Percentiles rank a stretch among this genome's conserved stretches.
Evolutionary conservation across 2,113 vertebrate species (phyloP).

Genomic region (Tupaia tana): DNA sequence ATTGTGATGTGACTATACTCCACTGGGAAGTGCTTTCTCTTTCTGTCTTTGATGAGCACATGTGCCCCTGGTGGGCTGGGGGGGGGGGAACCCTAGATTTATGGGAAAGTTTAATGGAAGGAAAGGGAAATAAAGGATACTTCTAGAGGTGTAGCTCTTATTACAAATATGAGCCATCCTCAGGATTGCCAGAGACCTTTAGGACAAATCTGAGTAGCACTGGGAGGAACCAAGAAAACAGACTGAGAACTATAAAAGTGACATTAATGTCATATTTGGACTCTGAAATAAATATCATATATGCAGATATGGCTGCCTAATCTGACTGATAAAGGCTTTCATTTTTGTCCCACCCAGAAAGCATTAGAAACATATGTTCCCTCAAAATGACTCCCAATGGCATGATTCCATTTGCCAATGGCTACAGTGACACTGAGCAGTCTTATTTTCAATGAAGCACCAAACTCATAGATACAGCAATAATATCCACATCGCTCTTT

Average conservation of each 20-base stretch:
- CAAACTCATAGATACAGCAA: slow-evolving; percentile 12
- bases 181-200: background rate
- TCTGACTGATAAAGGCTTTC: background rate
- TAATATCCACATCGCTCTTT: background rate
- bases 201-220: background rate
- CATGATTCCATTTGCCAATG: background rate
- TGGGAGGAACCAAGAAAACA: background rate
- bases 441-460: background rate
- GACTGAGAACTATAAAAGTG: background rate
- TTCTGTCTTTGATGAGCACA: too few relatives aligned
- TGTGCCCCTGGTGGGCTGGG: too few relatives aligned
- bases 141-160: slow-evolving; percentile 12
- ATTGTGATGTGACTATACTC: too few relatives aligned
- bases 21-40: too few relatives aligned
- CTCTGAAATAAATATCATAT: background rate
- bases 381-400: slow-evolving; percentile 21
- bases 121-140: background rate
- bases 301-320: slow-evolving; percentile 1
- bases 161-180: background rate
- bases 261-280: background rate
- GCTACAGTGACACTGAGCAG: background rate
- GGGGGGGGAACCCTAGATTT: background rate
- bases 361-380: background rate
- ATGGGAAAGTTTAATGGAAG: background rate
- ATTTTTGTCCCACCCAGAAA: background rate